Conservation (phyloP, 2,797 vertebrate species). For the Sebastes kiyomatsui region DNA sequence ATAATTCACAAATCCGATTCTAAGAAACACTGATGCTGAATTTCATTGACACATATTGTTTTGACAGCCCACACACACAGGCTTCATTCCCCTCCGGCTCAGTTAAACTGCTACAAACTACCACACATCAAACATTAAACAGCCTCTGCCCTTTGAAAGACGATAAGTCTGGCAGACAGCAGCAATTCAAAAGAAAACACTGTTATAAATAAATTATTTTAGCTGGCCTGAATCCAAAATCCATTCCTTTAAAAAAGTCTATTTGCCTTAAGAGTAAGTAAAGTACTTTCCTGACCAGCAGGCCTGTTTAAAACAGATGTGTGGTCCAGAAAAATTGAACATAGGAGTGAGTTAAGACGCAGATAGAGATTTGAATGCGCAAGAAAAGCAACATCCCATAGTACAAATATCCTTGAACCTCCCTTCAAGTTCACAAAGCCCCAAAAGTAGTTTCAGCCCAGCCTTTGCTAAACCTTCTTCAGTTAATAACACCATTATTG, state of each 20-base stretch:
- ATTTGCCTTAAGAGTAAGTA: conserved; percentile 9
- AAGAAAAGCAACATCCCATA: not conserved
- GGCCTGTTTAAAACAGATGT: not conserved
- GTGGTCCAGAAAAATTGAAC: not conserved
- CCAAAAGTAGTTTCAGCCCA: not conserved
- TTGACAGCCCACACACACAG: not conserved
- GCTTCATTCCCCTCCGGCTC: not conserved
- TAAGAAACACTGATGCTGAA: not conserved
- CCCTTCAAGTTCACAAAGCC: not conserved
- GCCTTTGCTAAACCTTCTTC: not conserved
- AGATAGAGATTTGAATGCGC: not conserved
- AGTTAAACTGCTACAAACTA: conserved; percentile 30
- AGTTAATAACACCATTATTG: not conserved
- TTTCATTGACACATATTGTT: conserved; percentile 3
- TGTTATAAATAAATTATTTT: conserved; percentile 42
- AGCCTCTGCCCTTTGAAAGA: conserved; percentile 27
- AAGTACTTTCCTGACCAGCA: not conserved
- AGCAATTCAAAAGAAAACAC: conserved; percentile 18
- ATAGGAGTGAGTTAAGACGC: not conserved
- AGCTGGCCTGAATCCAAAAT: conserved; percentile 15
- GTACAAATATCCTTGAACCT: not conserved
- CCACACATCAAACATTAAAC: conserved; percentile 40
- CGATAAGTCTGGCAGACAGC: conserved; percentile 28
- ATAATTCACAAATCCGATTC: not conserved
- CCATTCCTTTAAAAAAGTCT: not conserved